phyloP scores from a whole-genome alignment of 2,113 vertebrate species.

The Pedionomus torquatus region DNA sequence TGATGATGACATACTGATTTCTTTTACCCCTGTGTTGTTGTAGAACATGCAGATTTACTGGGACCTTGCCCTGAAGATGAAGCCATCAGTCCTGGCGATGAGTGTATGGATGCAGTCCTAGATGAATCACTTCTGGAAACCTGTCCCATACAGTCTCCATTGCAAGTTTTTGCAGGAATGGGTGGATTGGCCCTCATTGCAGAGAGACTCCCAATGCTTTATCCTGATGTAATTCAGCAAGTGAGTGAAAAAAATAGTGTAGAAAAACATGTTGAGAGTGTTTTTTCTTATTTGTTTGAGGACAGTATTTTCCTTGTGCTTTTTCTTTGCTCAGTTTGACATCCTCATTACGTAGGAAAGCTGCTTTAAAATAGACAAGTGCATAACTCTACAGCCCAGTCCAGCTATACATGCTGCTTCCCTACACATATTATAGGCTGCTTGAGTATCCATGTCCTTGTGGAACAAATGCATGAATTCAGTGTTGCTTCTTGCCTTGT shows the following conservation, averaged over 20 bases:
- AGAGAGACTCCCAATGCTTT: conserved; percentile 96
- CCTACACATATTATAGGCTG: not conserved
- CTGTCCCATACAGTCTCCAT: conserved; percentile 93
- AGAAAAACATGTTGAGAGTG: not conserved
- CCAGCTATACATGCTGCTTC: not conserved
- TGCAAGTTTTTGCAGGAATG: conserved; percentile 99
- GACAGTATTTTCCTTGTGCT: not conserved
- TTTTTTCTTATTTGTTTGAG: not conserved
- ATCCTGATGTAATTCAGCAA: conserved; percentile 98
- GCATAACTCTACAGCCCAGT: not conserved
- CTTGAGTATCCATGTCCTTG: not conserved
- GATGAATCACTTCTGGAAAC: conserved; percentile 95
- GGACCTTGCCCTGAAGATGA: conserved; percentile 92
- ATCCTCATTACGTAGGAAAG: not conserved
- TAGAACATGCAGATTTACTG: conserved; percentile 91
- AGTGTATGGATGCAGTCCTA: conserved; percentile 87
- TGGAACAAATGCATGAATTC: not conserved
- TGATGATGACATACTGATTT: not conserved
- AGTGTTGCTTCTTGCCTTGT: not conserved
- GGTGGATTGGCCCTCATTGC: conserved; percentile 96
- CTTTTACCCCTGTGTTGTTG: not conserved
- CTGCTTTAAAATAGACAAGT: not conserved
- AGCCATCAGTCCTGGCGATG: conserved; percentile 86
- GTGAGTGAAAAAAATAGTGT: conserved; percentile 71
- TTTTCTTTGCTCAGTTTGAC: not conserved